Evolutionary conservation across 53 echinoderm and acorn worm species (phyloP), one percentile per base, ranked within the genome.

Genomic region (Crossaster papposus): DNA sequence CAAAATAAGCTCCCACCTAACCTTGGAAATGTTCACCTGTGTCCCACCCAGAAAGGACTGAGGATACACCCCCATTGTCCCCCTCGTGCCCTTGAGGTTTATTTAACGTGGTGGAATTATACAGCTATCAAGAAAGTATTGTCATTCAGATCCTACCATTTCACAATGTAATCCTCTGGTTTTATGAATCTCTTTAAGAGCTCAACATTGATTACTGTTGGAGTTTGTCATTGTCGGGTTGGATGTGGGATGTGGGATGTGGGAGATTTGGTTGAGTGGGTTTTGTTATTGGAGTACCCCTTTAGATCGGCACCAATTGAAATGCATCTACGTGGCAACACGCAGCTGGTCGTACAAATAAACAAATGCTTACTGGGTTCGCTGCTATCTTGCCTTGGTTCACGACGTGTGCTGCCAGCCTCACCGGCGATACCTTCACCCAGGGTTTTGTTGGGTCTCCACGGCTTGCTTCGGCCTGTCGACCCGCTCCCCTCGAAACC

Each of bases 131-230:
- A 26, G 26, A 14, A 35, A 14, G 14, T 28, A 83, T 70, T 83
- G 68, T 83, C 24, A 44, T 23, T 58, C 65, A 50, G 83, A 83
- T 83, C 70, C 68, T 4, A 4, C 65, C 35, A 83, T 70, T 83
- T 83, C 44, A 70, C 30, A 15, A 23, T 23, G 64, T 82, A 83
- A 70, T 83, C 83, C 30, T n/a, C 0, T 5, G 54, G 14, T 53
- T 53, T 54, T 28, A 30, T 28, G 17, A 28, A 31, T 23, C 52
- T 52, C 30, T 14, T n/a, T n/a, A 15, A 54, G 53, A 30, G 28
- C 54, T 30, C 79, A 79, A 53, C 53, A 79, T 79, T 51, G 54
- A 79, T 54, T 54, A 79, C 30, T 52, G 28, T 35, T 51, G 26
- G 51, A 36, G 44, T 11, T 14, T 18, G 7, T 79, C 78, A 44